phyloP scores from a whole-genome alignment of 2,797 vertebrate genomes.

The Melanotaenia trifasciata region DNA sequence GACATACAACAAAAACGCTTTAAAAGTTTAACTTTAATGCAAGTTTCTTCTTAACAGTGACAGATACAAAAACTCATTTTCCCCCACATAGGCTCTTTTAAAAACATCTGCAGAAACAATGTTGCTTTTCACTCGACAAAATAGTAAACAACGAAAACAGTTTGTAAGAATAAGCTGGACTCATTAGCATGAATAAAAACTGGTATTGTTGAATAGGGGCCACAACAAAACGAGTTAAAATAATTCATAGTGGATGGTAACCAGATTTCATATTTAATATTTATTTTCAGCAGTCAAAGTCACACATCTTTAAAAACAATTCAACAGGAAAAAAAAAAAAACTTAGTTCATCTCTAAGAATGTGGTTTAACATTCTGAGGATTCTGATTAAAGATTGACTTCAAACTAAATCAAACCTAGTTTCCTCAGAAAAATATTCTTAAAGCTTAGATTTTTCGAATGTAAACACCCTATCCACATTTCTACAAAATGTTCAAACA shows the following conservation, averaged over 20 bases:
- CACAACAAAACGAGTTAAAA: slow-evolving; percentile 31
- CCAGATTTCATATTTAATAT: slow-evolving; percentile 76
- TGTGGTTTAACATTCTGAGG: slow-evolving; percentile 59
- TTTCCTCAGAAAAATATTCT: slow-evolving; percentile 75
- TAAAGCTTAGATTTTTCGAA: slow-evolving; percentile 73
- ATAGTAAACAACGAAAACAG: neutral
- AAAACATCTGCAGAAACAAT: slow-evolving; percentile 23
- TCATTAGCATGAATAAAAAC: slow-evolving; percentile 9
- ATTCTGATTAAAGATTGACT: slow-evolving; percentile 63
- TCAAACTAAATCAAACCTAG: slow-evolving; percentile 46
- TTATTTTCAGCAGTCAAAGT: slow-evolving; percentile 73
- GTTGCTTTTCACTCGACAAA: slow-evolving; percentile 1
- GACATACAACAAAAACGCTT: slow-evolving; percentile 15
- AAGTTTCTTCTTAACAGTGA: slow-evolving; percentile 13
- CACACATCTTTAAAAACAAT: slow-evolving; percentile 62
- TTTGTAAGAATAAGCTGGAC: slow-evolving; percentile 6
- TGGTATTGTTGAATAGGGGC: neutral
- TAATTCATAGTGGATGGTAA: slow-evolving; percentile 63
- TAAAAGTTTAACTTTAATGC: slow-evolving; percentile 29
- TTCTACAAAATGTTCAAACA: slow-evolving; percentile 78
- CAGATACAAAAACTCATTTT: slow-evolving; percentile 20
- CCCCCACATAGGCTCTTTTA: slow-evolving; percentile 1
- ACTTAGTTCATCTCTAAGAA: slow-evolving; percentile 56
- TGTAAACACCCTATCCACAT: slow-evolving; percentile 73
- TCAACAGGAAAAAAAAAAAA: slow-evolving; percentile 63